These are phyloP conservation scores for Vulpes lagopus DNA, from an alignment of 2,113 vertebrate genomes.

Conservation along the genomic window DNA sequence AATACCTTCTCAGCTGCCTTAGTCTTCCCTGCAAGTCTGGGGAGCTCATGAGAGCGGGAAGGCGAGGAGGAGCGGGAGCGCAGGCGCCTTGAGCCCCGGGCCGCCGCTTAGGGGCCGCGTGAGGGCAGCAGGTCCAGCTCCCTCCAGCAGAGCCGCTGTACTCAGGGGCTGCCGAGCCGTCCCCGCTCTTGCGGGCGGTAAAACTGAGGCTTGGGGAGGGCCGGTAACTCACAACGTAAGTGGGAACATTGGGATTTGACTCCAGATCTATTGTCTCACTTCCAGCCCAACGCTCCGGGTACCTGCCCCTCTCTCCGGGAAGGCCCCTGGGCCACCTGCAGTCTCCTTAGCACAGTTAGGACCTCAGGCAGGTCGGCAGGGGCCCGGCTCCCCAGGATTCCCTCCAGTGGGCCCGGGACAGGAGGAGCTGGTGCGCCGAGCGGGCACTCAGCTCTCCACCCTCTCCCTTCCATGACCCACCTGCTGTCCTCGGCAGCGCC, in stretches of 20 bases:
- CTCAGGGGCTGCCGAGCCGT: neutral
- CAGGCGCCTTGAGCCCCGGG: no score
- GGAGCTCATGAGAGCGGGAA: neutral
- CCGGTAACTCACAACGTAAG: neutral
- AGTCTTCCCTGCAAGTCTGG: neutral
- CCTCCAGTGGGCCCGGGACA: neutral
- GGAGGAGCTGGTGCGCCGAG: neutral
- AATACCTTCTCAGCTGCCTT: neutral
- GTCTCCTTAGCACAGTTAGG: neutral
- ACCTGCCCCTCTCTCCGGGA: neutral
- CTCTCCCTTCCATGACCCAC: neutral
- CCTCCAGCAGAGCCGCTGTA: neutral
- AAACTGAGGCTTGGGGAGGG: neutral
- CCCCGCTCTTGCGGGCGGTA: neutral
- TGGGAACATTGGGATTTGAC: neutral
- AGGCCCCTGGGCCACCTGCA: neutral
- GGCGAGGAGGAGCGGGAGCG: no score
- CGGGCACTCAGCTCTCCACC: neutral
- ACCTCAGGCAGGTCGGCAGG: neutral
- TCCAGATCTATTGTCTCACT: neutral
- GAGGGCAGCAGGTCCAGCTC: neutral
- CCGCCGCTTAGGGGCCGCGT: neutral
- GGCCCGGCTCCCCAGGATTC: neutral
- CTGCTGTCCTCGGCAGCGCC: fast-evolving
- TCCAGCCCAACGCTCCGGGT: neutral